Evolutionary conservation across 1,140 invertebrate species (phyloP), one percentile per base, ranked within the genome.

Genomic region (Drosophila saltans): DNA sequence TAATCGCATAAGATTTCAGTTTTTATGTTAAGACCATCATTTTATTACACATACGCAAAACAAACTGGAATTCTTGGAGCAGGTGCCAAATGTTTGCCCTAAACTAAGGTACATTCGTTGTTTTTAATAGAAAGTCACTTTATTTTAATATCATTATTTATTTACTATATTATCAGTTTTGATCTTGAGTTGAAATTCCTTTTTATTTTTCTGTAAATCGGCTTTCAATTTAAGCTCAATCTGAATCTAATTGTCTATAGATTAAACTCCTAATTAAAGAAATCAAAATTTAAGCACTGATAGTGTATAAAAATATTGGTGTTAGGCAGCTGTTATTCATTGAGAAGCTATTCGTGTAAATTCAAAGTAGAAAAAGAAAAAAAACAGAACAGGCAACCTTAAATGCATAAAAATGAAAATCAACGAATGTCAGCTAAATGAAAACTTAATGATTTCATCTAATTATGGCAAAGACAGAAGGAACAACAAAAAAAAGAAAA

Each of bases 371-470:
- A 69, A 61, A 58, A 57, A 66, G 57, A 64, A 72, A 16, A 30
- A 30, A 30, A 30, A 2, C 28, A 30, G 59, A 72, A 16, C 16
- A 16, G 62, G 76, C 55, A 57, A 60, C 62, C 58, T 82, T 88
- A 86, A 86, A 76, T 88, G 69, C 80, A 78, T 78, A 79, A 88
- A 80, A 86, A 86, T 88, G 69, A 24, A 79, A 86, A 86, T 86
- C 79, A 82, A 76, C 78, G 75, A 86, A 80, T 79, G 67, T 58
- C 83, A 77, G 75, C 67, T 26, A 83, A 86, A 88, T 83, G 77
- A 77, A 89, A 88, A 73, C 78, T 80, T 84, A 89, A 89, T 89
- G 84, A 88, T 89, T 88, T 88, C 80, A 89, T 88, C 80, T 89
- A 88, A 88, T 88, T 88, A 89, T 78, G 80, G 85, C 61, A 36